Conservation (phyloP, 2,113 vertebrate species). For the Gymnogyps californianus region DNA sequence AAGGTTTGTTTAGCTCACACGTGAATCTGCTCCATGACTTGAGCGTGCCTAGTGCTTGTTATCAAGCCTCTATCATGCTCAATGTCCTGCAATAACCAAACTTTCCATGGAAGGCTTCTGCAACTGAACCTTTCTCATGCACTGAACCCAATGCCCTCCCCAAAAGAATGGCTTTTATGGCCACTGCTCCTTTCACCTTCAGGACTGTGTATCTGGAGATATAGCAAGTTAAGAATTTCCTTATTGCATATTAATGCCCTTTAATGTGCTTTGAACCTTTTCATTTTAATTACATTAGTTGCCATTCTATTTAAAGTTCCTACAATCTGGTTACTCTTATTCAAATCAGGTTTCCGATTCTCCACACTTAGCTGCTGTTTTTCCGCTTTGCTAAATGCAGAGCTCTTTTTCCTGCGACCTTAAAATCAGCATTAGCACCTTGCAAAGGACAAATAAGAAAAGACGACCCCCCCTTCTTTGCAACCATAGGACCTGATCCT, state of each 20-base stretch:
- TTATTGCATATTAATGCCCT: not conserved
- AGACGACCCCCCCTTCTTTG: not conserved
- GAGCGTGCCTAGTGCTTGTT: rapidly evolving
- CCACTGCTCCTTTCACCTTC: not conserved
- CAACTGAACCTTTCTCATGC: not conserved
- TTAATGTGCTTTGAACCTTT: constrained; percentile 25
- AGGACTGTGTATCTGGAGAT: not conserved
- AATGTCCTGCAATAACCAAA: not conserved
- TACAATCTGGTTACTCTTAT: constrained; percentile 6
- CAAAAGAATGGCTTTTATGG: not conserved
- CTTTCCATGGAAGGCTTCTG: not conserved
- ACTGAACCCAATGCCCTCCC: not conserved
- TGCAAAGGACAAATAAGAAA: not conserved
- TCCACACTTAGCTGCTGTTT: constrained; percentile 33
- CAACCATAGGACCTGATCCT: not conserved
- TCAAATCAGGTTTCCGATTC: constrained; percentile 19
- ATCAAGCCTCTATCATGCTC: rapidly evolving
- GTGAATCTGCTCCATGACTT: not conserved
- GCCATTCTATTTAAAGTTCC: constrained; percentile 27
- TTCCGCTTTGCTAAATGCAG: not conserved
- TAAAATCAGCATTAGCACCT: not conserved
- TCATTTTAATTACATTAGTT: constrained; percentile 31
- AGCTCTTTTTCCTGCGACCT: not conserved
- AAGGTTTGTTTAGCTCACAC: not conserved
- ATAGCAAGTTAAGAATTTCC: not conserved